Evolutionary conservation across 2,797 vertebrate species (phyloP), one percentile per base, ranked within the genome.

Genomic region (Discoglossus pictus): DNA sequence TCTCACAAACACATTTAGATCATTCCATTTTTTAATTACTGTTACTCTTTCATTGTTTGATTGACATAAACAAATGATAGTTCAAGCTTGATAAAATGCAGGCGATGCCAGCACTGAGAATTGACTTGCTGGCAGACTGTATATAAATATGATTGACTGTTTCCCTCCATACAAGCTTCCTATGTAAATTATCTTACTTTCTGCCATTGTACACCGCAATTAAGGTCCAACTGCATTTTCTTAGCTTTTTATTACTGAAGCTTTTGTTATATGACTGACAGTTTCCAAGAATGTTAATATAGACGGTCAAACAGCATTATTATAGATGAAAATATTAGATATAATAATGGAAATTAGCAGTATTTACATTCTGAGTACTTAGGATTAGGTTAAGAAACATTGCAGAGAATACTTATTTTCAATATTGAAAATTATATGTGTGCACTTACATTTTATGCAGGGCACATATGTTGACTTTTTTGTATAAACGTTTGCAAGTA

Each of bases 211-310:
- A 56, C 63, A 25, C 52, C 18, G 27, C 9, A 55, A 18, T 25
- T 40, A 12, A 4, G 34, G 31, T 21, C 35, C 31, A 36, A 16
- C 39, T 55, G 46, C 15, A 40, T 40, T 64, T 31, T 38, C 48
- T 53, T n/a, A 23, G 18, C 24, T n/a, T 64, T 31, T 31, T 53
- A 42, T 53, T 53, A 52, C 15, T 44, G 48, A 6, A 21, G 38
- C 53, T 47, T 64, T 52, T 63, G 52, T 17, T 55, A 66, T 31
- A 48, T 58, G 31, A 48, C 64, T 56, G 64, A 40, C 52, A 58
- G 46, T 39, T 66, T 66, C 47, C 64, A 58, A 40, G 52, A 66
- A 66, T 42, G 38, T 68, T 60, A 60, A 59, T 68, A 20, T 18
- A 51, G 44, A 60, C 20, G 55, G 25, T 16, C 47, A 65, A 51